These are phyloP conservation scores for Lysiphlebus fabarum DNA, from an alignment of 1,140 invertebrate genomes.

Conservation along the genomic window DNA sequence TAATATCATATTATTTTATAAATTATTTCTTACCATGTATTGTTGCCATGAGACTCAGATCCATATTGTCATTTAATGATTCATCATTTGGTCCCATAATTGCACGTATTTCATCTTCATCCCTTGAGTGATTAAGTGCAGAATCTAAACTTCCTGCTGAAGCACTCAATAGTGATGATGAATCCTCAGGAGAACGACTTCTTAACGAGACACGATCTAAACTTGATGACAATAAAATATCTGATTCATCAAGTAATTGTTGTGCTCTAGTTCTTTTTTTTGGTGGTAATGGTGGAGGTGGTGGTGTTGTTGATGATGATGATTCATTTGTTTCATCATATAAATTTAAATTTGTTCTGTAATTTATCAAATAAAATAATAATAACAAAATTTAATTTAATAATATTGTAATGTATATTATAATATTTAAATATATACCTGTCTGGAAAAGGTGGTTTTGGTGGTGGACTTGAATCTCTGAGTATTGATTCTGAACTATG, in stretches of 20 bases:
- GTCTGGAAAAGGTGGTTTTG: conserved; percentile 81
- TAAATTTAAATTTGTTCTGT: conserved; percentile 42
- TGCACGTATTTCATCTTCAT: conserved; percentile 67
- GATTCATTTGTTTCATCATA: conserved; percentile 46
- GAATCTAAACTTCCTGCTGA: conserved; percentile 81
- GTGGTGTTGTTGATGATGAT: conserved; percentile 65
- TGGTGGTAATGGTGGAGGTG: conserved; percentile 72
- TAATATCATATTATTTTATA: not conserved
- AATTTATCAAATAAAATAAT: no score
- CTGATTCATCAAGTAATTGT: conserved; percentile 55
- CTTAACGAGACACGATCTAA: conserved; percentile 62
- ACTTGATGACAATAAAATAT: conserved; percentile 56
- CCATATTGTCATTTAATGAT: conserved; percentile 53
- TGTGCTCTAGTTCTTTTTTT: conserved; percentile 62
- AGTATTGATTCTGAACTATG: conserved; percentile 74
- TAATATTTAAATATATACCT: conserved; percentile 49
- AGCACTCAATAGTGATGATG: conserved; percentile 66
- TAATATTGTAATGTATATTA: no score
- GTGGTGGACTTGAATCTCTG: conserved; percentile 69
- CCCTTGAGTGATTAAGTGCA: conserved; percentile 75
- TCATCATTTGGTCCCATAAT: conserved; percentile 61
- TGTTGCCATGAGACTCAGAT: conserved; percentile 52
- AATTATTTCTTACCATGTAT: conserved; percentile 43
- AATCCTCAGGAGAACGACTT: conserved; percentile 66
- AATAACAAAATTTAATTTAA: no score